A percentile compares a stretch with the other conserved stretches of the same genome.
Conservation (phyloP, 2,113 vertebrate species). For the Chaetodon trifascialis region DNA sequence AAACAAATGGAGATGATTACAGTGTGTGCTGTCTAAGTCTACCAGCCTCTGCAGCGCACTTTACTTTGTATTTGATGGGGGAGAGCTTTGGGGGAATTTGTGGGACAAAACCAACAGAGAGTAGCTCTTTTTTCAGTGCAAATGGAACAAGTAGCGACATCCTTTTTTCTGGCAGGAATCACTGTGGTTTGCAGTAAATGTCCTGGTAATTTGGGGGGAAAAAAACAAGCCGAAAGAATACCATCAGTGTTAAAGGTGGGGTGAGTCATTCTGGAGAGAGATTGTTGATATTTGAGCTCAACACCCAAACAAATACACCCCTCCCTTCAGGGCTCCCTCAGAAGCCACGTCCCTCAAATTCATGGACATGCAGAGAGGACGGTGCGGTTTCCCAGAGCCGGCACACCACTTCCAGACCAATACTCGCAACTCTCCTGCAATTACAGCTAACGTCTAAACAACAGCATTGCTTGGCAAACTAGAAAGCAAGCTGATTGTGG, state of each 20-base stretch:
- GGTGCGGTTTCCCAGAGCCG: too few species aligned
- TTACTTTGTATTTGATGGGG: neutral
- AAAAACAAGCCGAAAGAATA: slow-evolving; percentile 23
- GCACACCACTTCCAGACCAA: too few species aligned
- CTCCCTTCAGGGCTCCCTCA: too few species aligned
- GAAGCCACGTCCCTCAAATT: too few species aligned
- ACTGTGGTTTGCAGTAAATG: slow-evolving; percentile 50
- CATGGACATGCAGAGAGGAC: too few species aligned
- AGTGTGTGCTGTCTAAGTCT: neutral
- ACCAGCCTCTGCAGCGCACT: neutral
- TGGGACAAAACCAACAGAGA: slow-evolving; percentile 12
- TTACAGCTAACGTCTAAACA: too few species aligned
- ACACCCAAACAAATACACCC: too few species aligned
- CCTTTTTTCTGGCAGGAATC: slow-evolving; percentile 37
- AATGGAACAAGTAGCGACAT: slow-evolving; percentile 55
- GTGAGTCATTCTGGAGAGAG: too few species aligned
- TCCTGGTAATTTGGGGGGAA: neutral
- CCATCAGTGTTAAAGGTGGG: slow-evolving; percentile 24
- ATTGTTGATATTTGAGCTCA: too few species aligned
- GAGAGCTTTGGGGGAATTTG: slow-evolving; percentile 17
- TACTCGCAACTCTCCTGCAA: too few species aligned
- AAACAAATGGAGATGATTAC: neutral
- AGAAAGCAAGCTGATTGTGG: too few species aligned
- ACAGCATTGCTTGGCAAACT: too few species aligned
- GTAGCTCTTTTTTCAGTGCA: slow-evolving; percentile 17